Evolutionary conservation across 2,113 vertebrate genomes (phyloP), one percentile per base, ranked within the genome.

Genomic region (Tor tambroides): DNA sequence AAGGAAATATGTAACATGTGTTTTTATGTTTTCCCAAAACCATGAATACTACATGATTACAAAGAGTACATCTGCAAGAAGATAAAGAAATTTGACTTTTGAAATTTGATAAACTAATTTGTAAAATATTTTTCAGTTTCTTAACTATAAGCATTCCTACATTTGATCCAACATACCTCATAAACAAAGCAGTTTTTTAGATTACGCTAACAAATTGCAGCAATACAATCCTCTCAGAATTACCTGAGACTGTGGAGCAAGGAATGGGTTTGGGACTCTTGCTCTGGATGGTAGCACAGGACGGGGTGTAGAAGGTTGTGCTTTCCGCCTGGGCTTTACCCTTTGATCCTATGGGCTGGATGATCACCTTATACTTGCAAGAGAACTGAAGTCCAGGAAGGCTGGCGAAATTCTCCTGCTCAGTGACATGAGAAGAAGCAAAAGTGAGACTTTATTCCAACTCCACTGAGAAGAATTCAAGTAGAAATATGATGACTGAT

Each of bases 301-400:
- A 92, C 0, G 97, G 97, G 0, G 97, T 99, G 19, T 91, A 92
- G 91, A 99, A 98, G 87, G 92, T 95, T 84, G 93, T 87, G 56
- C 93, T 95, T 79, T 97, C 96, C 10, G 94, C 91, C 67, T 93
- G 95, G 76, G 91, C 90, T 69, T 15, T 95, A 38, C 92, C 93
- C 87, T 93, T 95, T 21, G 92, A 93, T 82, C 92, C 90, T 15
- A 93, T 75, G 0, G 96, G 94, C 65, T 96, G 96, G 88, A 98
- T 93, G 1, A 94, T 93, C 89, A 98, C 96, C 93, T 96, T 96
- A 38, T 99, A 99, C 90, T 96, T 97, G 91, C 97, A 99, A 83
- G 96, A 96, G 92, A 97, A 99, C 4, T 95, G 93, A 76, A 99
- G 89, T 6, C 94, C 93, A 81, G 90, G 96, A 87, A 99, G 95